Percentiles rank a stretch among this genome's conserved stretches.
phyloP scores from a whole-genome alignment of 1,140 invertebrate species.

The Bombus picipes region DNA sequence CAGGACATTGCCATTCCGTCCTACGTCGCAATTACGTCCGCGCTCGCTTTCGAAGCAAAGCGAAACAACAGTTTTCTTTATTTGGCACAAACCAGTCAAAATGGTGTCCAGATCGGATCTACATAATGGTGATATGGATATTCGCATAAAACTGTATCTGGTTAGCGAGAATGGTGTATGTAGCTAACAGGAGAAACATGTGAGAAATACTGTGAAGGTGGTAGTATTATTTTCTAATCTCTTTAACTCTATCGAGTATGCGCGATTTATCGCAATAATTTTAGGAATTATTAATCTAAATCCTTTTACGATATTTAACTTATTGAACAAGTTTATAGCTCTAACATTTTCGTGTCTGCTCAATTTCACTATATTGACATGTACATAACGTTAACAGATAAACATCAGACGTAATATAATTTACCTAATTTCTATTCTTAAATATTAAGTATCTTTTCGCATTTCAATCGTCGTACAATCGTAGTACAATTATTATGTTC shows the following conservation, averaged over 20 bases:
- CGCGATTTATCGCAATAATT: not conserved
- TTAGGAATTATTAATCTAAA: not conserved
- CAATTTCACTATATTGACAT: too few species aligned
- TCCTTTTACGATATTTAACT: too few species aligned
- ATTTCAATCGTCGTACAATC: too few species aligned
- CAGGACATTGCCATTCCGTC: not conserved
- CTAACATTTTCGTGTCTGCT: too few species aligned
- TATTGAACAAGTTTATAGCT: too few species aligned
- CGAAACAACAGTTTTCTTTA: not conserved
- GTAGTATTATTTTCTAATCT: not conserved
- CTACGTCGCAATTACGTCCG: slow-evolving; percentile 2
- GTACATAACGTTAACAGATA: too few species aligned
- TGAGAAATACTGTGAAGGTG: not conserved
- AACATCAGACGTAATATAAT: too few species aligned
- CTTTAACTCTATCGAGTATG: not conserved
- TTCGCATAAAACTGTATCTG: not conserved
- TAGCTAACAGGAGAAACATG: not conserved
- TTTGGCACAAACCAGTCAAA: not conserved
- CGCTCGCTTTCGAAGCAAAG: slow-evolving; percentile 14
- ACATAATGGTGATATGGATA: not conserved
- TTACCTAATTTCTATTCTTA: too few species aligned
- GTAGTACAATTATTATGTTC: too few species aligned
- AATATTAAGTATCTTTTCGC: too few species aligned
- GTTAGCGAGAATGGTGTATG: not conserved
- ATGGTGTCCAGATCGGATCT: not conserved